Evolutionary conservation across 1,140 invertebrate genomes (phyloP), one percentile per base, ranked within the genome.

Genomic region (Drosophila orena): DNA sequence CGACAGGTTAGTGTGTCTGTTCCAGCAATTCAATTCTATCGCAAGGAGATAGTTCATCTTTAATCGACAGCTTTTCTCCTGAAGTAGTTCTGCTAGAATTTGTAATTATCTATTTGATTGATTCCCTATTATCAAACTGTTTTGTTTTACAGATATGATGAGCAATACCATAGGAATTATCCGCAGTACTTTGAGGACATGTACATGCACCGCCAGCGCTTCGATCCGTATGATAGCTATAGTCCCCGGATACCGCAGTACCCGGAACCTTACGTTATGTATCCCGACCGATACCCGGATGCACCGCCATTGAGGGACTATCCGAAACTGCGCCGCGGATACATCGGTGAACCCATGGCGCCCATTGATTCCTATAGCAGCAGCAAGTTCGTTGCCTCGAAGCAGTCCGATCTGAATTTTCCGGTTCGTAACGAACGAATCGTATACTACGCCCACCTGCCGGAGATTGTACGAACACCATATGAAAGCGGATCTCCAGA

Each of bases 381-480:
- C 46, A 64, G 69, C 38, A 86, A 90, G 43, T 90, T 86, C 50
- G 72, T 34, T 1, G 27, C 74, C 0, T 34, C 71, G 0, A 91
- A 91, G 53, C 59, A 78, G 20, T 74, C 86, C 0, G 80, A 79
- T 0, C 50, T 80, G 15, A 20, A 60, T 3, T 24, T 57, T 15
- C 62, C 77, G 11, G 35, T 73, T 4, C 62, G 91, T 0, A 80
- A 84, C 49, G 91, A 93, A 52, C 81, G 91, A 5, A 80, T 93
- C 15, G 93, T 93, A 17, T 93, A 93, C 65, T 93, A 93, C 58
- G 93, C 93, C 35, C 93, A 93, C 65, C 75, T 93, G 10, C 93
- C 93, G 3, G 93, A 93, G 77, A 90, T 93, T 37, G 91, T 93
- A 0, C 81, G 93, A 35, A 92, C 81, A 7, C 91, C 92, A 2